Evolutionary conservation across 2,113 vertebrate genomes (phyloP).

Genomic region (Podiceps cristatus): DNA sequence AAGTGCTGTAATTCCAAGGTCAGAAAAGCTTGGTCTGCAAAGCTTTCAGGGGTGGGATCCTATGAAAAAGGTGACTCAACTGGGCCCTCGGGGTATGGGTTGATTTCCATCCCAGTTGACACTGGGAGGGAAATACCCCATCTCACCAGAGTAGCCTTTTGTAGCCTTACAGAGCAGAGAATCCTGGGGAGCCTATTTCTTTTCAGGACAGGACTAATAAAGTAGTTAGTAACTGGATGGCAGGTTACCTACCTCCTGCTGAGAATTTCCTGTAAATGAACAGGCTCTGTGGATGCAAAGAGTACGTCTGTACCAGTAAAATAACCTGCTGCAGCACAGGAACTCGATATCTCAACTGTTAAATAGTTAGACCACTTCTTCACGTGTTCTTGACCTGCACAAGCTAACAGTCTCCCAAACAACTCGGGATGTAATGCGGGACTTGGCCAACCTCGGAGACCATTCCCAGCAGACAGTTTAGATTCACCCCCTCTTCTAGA

Average conservation of each 20-base stretch:
- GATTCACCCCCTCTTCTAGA: neutral
- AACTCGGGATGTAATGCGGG: neutral
- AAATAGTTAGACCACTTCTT: neutral
- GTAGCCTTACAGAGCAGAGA: neutral
- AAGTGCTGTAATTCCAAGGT: neutral
- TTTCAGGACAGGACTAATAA: neutral
- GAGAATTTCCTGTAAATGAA: neutral
- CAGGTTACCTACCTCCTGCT: neutral
- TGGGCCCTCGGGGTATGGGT: neutral
- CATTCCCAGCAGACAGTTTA: neutral
- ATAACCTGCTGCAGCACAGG: neutral
- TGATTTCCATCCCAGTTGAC: conserved; percentile 5
- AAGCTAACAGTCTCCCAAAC: neutral
- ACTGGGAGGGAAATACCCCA: neutral
- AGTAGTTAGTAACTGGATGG: neutral
- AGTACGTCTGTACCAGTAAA: neutral
- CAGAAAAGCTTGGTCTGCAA: neutral
- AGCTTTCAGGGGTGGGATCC: neutral
- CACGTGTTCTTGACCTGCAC: neutral
- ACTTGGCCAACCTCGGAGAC: neutral
- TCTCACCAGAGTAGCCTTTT: neutral
- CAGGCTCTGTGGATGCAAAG: neutral
- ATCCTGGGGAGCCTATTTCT: neutral
- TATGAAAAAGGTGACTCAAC: neutral
- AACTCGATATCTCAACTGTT: neutral